Evolutionary conservation across 2,113 vertebrate genomes (phyloP), one percentile per base, ranked within the genome.

Genomic region (Hemibagrus wyckioides): DNA sequence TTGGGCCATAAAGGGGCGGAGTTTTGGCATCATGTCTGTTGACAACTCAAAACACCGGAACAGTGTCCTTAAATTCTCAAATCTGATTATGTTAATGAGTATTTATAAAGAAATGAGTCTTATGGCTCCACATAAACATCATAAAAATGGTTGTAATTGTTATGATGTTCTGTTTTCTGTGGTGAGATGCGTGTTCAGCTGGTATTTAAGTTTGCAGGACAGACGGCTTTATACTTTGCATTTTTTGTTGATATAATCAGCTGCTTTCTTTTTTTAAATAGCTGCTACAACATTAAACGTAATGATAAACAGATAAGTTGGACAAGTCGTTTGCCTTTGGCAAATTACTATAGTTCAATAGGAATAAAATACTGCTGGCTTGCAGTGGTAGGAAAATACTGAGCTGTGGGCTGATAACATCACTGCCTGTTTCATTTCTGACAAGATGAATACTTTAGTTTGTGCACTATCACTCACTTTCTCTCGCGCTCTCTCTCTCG

Each of bases 21-120:
- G 85, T 77, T 92, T 84, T 93, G 94, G 94, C 93, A 82, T 91
- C 9, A 83, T 91, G 92, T 93, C 93, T 85, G 48, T 79, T 89
- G 86, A 89, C 90, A 88, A 87, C 87, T 86, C 91, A 81, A 87
- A 84, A 87, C 83, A 89, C 76, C 88, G 89, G 71, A 4, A 36
- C 33, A 36, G 65, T 33, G 65, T 17, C 36, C 15, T 19, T 0
- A 17, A 39, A 21, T 73, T 73, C 69, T 11, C 36, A 21, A 0
- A 14, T 36, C 33, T 69, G 30, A 6, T 6, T 2, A 14, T 67
- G 63, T 67, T 65, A 3, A 17, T 33, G n/a, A 17, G 8, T 69
- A 36, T 19, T 36, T 15, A n/a, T n/a, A n/a, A n/a, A n/a, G n/a
- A 3, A 54, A 19, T 17, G 52, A 54, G 52, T 19, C 4, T 14